Evolutionary conservation across 2,113 vertebrate genomes (phyloP).

Genomic region (Mellivora capensis): DNA sequence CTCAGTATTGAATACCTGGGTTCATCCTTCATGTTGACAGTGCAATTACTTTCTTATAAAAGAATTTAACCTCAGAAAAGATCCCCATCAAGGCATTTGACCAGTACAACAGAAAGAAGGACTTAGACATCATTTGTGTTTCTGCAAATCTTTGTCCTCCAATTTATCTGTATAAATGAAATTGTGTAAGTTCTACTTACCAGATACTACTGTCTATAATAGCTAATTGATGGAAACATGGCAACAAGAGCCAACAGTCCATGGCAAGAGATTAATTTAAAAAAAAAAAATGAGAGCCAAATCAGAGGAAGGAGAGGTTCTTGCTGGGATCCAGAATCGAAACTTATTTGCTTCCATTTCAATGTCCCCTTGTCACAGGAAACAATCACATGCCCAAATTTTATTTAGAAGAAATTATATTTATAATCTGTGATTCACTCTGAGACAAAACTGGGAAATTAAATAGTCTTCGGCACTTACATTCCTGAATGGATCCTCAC

Average conservation of each 20-base stretch:
- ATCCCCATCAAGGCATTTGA: background rate
- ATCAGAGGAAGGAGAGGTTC: background rate
- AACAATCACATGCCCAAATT: background rate
- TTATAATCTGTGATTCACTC: background rate
- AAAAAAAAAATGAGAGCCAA: background rate
- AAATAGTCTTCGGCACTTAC: background rate
- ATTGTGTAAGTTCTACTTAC: background rate
- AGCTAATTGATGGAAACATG: background rate
- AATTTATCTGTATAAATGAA: background rate
- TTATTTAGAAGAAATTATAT: background rate
- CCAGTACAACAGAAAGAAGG: background rate
- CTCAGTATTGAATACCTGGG: background rate
- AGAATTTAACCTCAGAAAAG: background rate
- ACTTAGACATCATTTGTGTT: background rate
- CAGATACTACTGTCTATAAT: background rate
- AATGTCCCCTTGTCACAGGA: background rate
- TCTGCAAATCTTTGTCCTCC: background rate
- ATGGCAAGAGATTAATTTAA: background rate
- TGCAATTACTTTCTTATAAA: background rate
- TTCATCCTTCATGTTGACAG: background rate
- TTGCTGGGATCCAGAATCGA: background rate
- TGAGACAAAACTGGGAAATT: background rate
- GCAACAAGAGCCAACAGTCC: background rate
- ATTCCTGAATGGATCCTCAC: background rate
- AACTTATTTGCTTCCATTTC: background rate